Evolutionary conservation across 1,140 invertebrate genomes (phyloP).

Genomic region (Papilio polytes): DNA sequence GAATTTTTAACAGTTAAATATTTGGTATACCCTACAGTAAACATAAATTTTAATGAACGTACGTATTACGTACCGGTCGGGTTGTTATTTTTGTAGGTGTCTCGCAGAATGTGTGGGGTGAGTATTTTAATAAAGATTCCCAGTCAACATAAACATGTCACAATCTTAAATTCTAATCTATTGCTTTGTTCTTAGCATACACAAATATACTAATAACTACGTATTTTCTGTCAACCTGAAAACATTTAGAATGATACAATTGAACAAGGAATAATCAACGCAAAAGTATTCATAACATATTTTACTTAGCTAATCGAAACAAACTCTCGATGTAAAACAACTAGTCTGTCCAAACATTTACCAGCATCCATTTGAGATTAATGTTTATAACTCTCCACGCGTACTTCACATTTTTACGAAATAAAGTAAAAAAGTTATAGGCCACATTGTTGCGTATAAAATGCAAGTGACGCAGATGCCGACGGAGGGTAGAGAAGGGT

Average conservation of each 20-base stretch:
- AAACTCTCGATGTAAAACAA: too few species aligned
- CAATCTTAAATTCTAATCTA: background rate
- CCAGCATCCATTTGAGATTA: too few species aligned
- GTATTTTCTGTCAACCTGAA: too few species aligned
- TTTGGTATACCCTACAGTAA: background rate
- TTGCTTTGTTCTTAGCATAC: background rate
- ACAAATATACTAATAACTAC: too few species aligned
- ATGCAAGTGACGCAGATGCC: conserved; percentile 65
- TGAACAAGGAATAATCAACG: too few species aligned
- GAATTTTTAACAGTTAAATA: background rate
- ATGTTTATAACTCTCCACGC: background rate
- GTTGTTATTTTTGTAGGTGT: conserved; percentile 5
- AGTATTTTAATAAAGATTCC: background rate
- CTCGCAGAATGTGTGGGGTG: background rate
- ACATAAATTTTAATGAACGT: conserved; percentile 3
- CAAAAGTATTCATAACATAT: too few species aligned
- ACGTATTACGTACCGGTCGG: background rate
- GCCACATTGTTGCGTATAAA: conserved; percentile 59
- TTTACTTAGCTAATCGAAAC: too few species aligned
- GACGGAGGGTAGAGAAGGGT: conserved; percentile 62
- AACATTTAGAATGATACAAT: too few species aligned
- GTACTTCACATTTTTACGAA: conserved; percentile 10
- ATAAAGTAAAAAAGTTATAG: conserved; percentile 8
- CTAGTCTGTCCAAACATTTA: too few species aligned
- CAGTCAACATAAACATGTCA: background rate